These are phyloP conservation scores for Acestrorhynchus altus DNA, from an alignment of 2,797 vertebrate species.

Conservation along the genomic window DNA sequence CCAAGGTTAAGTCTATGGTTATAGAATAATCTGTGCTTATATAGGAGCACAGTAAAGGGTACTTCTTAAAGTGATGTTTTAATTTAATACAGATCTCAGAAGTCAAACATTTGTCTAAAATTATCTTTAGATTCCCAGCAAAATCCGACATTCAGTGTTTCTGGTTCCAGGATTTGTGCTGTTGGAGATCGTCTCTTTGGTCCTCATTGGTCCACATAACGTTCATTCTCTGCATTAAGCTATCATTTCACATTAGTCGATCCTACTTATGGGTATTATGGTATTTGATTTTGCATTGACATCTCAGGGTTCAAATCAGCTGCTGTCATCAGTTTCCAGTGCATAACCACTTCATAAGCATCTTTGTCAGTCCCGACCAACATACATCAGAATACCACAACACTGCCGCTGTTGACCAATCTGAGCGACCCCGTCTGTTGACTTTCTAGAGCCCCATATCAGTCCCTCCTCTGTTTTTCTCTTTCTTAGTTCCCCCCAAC, in stretches of 20 bases:
- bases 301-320: neutral
- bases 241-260: neutral
- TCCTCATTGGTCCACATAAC: neutral
- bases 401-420: constrained; percentile 60
- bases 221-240: neutral
- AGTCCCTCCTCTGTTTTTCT: constrained; percentile 83
- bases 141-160: neutral
- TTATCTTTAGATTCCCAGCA: neutral
- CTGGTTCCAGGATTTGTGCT: neutral
- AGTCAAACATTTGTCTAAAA: neutral
- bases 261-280: neutral
- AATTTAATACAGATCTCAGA: too few relatives aligned
- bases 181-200: neutral
- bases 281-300: neutral
- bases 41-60: too few relatives aligned
- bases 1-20: too few relatives aligned
- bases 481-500: constrained; percentile 95
- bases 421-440: constrained; percentile 66
- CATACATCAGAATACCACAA: constrained; percentile 9
- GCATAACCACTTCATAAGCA: neutral
- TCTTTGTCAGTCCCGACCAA: neutral
- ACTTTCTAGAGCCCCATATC: constrained; percentile 86
- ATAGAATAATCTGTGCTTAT: too few relatives aligned
- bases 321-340: neutral
- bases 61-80: too few relatives aligned